Evolutionary conservation across 1,140 invertebrate genomes (phyloP).

Genomic region (Acromyrmex echinatior): DNA sequence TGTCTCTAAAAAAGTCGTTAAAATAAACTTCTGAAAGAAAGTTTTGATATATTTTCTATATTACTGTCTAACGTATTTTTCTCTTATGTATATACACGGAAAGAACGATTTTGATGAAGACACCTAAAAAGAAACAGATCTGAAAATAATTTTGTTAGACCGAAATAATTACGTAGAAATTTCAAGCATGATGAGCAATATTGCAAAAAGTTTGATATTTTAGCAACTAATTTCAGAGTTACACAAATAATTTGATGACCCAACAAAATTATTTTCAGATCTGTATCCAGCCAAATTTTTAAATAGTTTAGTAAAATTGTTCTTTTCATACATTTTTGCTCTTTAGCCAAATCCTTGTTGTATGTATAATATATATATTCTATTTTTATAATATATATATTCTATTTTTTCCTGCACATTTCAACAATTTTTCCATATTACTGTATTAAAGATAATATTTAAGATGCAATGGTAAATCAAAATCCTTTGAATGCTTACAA

Average conservation of each 20-base stretch:
- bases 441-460: conserved; percentile 28
- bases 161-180: too few species aligned
- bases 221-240: too few species aligned
- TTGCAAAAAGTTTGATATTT: too few species aligned
- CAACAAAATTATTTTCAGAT: too few species aligned
- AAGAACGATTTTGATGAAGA: too few species aligned
- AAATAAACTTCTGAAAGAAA: background rate
- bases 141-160: too few species aligned
- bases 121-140: too few species aligned
- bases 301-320: too few species aligned
- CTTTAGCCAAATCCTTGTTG: background rate
- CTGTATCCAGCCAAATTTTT: too few species aligned
- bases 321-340: background rate
- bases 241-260: too few species aligned
- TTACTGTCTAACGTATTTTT: background rate
- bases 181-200: too few species aligned
- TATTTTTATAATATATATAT: background rate
- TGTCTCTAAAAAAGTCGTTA: background rate
- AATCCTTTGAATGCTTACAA: conserved; percentile 17
- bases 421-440: background rate
- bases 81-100: too few species aligned
- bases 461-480: conserved; percentile 39
- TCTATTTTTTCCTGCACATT: background rate
- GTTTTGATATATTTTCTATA: background rate
- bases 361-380: background rate